A percentile compares a stretch with the other conserved stretches of the same genome.
phyloP scores from a whole-genome alignment of 2,888 invertebrate species.

The Andrena minutula region DNA sequence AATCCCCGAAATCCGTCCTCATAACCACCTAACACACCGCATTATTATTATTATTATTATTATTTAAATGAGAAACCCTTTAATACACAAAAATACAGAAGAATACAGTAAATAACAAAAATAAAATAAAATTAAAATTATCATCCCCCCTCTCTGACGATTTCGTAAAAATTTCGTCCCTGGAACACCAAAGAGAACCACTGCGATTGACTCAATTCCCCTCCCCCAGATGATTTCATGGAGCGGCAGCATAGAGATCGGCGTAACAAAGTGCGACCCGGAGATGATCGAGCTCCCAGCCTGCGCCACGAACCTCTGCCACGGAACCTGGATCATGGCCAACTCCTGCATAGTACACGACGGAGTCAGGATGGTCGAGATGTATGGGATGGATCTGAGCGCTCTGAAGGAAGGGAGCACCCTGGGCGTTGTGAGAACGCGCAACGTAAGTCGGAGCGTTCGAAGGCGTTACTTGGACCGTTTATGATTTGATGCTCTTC shows the following conservation, averaged over 20 bases:
- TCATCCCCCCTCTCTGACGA: no score
- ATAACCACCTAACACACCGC: no score
- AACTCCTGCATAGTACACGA: slow-evolving; percentile 94
- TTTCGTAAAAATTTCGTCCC: no score
- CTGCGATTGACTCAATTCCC: background rate
- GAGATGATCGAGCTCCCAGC: slow-evolving; percentile 89
- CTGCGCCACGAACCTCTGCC: slow-evolving; percentile 92
- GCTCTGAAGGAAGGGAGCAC: slow-evolving; percentile 93
- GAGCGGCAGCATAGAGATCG: slow-evolving; percentile 92
- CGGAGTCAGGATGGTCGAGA: slow-evolving; percentile 92
- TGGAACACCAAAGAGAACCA: no score
- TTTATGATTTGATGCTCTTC: slow-evolving; percentile 20
- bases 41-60: no score
- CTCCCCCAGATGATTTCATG: slow-evolving; percentile 90
- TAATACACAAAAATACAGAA: no score
- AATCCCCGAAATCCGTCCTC: background rate
- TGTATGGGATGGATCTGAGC: slow-evolving; percentile 94
- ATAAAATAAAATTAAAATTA: no score
- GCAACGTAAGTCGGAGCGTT: slow-evolving; percentile 86
- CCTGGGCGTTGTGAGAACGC: slow-evolving; percentile 93
- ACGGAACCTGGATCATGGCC: slow-evolving; percentile 96
- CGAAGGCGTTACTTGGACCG: background rate
- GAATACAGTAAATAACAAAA: no score
- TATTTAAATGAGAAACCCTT: no score
- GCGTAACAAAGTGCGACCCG: slow-evolving; percentile 90